Evolutionary conservation across 2,113 vertebrate species (phyloP), one percentile per base, ranked within the genome.

Genomic region (Clinocottus analis): DNA sequence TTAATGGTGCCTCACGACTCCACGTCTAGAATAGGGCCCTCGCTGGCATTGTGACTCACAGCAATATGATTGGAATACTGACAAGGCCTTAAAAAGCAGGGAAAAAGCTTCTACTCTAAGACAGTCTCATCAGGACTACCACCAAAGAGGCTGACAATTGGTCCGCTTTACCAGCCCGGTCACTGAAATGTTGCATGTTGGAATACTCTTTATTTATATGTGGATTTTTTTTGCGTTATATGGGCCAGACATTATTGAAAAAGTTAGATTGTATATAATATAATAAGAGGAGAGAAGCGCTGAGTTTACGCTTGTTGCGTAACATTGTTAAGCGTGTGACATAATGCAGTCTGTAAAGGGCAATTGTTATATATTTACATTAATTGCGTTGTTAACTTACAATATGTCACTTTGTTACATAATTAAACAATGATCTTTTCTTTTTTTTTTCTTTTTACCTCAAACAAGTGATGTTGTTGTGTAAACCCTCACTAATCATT

Each of bases 1-100:
- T 81, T 41, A 45, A n/a, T 10, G 64, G 45, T 64, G 37, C 25
- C 63, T 83, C 41, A 49, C 8, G 37, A 73, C 67, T 68, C 29
- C 2, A 35, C 2, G 2, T 16, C 39, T 17, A 27, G 25, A 72
- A 63, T n/a, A 13, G 23, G 10, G 25, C 29, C n/a, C 10, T 59
- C 49, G 65, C 41, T 60, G 72, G 16, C 33, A 37, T 7, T 65
- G 12, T 87, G 66, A 85, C 21, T 83, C 72, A 77, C 53, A 53
- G 43, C 0, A 10, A 43, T 19, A 31, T 29, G 35, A 59, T 55
- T 0, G 7, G 35, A 67, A 58, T 47, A 39, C 33, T 65, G 43
- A 79, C 21, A 56, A 75, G 68, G 37, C 39, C 25, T 29, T 12
- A 43, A 56, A 55, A 68, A 62, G 67, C 7, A 19, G 72, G 61